These are phyloP conservation scores for Campylomormyrus numenius DNA, from an alignment of 2,113 vertebrate species.

Conservation along the genomic window DNA sequence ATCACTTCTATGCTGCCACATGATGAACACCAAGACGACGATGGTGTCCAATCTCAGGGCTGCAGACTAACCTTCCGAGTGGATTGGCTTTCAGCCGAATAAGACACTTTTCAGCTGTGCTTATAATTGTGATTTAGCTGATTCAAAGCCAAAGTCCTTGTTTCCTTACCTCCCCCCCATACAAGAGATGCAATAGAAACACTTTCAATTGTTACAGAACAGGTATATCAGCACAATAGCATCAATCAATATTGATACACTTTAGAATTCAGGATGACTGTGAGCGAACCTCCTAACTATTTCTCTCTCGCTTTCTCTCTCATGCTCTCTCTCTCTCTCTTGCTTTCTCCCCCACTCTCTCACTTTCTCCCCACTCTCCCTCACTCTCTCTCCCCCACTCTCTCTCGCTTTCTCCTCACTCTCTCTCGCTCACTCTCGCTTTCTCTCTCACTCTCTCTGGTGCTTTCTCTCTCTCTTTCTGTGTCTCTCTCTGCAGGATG, in stretches of 20 bases:
- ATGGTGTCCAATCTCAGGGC: neutral
- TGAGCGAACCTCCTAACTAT: neutral
- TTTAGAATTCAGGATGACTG: neutral
- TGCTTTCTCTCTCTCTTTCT: neutral
- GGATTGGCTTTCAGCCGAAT: neutral
- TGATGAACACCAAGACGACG: neutral
- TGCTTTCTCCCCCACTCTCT: neutral
- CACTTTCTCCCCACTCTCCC: neutral
- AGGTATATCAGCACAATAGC: neutral
- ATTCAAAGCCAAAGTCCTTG: neutral
- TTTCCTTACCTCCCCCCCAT: neutral
- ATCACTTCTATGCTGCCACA: neutral
- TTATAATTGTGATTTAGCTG: neutral
- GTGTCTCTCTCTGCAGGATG: conserved; percentile 57
- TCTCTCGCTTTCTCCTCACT: neutral
- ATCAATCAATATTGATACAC: neutral
- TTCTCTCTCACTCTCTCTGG: neutral
- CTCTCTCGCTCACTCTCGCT: neutral
- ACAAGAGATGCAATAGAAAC: neutral
- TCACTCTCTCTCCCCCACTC: neutral
- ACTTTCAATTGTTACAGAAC: neutral
- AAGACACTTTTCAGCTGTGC: neutral
- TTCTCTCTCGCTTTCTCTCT: neutral
- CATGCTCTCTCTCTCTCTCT: neutral
- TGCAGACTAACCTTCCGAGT: neutral